These are phyloP conservation scores for Drosophila oshimai DNA, from an alignment of 1,140 invertebrate genomes.

Conservation along the genomic window DNA sequence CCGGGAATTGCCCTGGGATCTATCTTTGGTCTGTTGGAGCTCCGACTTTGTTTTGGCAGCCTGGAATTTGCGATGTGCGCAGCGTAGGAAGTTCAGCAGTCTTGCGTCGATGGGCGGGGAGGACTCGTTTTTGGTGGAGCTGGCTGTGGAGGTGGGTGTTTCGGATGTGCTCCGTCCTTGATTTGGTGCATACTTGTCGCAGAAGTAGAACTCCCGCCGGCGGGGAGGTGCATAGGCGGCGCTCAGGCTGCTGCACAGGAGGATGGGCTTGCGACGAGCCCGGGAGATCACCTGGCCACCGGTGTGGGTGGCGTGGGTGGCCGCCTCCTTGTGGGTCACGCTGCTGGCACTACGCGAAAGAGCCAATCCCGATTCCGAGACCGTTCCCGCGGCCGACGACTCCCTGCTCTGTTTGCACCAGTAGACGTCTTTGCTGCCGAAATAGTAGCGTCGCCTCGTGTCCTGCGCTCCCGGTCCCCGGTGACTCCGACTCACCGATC, in stretches of 20 bases:
- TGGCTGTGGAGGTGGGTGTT: neutral
- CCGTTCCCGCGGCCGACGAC: neutral
- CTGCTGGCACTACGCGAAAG: conserved; percentile 62
- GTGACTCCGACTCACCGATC: neutral
- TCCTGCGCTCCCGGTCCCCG: conserved; percentile 23
- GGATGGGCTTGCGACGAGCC: conserved; percentile 55
- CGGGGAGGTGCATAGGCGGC: conserved; percentile 62
- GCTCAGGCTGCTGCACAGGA: conserved; percentile 64
- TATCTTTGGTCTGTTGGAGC: conserved; percentile 45
- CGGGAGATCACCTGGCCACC: conserved; percentile 51
- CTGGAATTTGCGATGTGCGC: conserved; percentile 64
- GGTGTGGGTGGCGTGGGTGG: conserved; percentile 2
- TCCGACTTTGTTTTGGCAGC: conserved; percentile 24
- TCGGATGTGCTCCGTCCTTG: neutral
- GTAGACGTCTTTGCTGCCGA: conserved; percentile 73
- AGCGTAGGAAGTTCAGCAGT: conserved; percentile 63
- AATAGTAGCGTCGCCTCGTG: conserved; percentile 60
- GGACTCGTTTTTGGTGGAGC: neutral
- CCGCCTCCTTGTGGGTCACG: conserved; percentile 48
- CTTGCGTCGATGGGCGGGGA: conserved; percentile 58
- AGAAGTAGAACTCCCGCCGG: conserved; percentile 72
- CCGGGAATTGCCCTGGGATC: conserved; percentile 19
- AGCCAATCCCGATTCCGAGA: neutral
- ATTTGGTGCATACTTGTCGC: conserved; percentile 63
- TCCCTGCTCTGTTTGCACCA: conserved; percentile 73